Evolutionary conservation across 2,888 invertebrate species (phyloP).

Genomic region (Ctena decussata): DNA sequence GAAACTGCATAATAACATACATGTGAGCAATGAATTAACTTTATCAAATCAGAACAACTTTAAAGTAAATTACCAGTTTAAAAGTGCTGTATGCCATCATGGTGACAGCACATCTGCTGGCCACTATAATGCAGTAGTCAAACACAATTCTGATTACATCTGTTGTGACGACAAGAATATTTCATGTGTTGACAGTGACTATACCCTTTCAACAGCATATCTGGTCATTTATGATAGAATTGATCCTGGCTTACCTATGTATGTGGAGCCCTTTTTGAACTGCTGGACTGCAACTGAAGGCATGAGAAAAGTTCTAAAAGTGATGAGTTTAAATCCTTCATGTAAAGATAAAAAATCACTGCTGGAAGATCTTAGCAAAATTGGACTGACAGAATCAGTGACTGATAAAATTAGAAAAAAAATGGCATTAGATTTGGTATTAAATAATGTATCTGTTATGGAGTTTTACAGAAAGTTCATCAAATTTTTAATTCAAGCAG

Average conservation of each 20-base stretch:
- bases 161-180: constrained; percentile 1
- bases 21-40: not conserved
- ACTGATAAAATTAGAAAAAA: not conserved
- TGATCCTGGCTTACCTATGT: not conserved
- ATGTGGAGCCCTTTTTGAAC: not conserved
- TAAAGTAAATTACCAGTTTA: not conserved
- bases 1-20: not conserved
- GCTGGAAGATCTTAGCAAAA: not conserved
- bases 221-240: not conserved
- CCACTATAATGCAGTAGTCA: constrained; percentile 16
- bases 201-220: not conserved
- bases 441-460: not conserved
- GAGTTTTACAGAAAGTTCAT: not conserved
- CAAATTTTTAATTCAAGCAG: not conserved
- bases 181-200: not conserved
- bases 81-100: constrained; percentile 15
- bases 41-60: not conserved
- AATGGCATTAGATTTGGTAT: not conserved
- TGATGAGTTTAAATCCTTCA: too few relatives aligned
- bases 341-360: not conserved
- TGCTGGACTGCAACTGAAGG: not conserved
- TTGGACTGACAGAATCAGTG: not conserved
- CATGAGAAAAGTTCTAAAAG: not conserved
- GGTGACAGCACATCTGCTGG: not conserved
- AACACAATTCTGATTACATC: not conserved